Base-by-base conservation (phyloP, 1,140 invertebrate genomes). In the Nebria ingens region DNA sequence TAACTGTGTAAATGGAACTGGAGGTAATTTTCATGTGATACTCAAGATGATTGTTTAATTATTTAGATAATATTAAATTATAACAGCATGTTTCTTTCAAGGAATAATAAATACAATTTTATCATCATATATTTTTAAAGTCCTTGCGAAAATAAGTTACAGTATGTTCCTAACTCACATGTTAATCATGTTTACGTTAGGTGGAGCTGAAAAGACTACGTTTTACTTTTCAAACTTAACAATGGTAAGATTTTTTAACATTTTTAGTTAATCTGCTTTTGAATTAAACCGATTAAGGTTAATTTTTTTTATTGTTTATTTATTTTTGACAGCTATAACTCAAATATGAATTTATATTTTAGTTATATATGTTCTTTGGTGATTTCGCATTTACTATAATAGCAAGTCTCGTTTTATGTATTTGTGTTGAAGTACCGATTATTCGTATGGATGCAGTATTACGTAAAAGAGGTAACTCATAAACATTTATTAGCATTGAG, bases 1-100 rank as follows among this genome's bases (percentile, higher is more conserved):
- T 53, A 75, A 76, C 0, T 81, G 81, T 56, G 64, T 70, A 1
- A 71, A 77, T 52, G 80, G 79, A 29, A 76, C 77, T 60, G 80
- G 74, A 62, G 80, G 80, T 79, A 57, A 57, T n/a, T n/a, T n/a
- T n/a, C n/a, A n/a, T n/a, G n/a, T n/a, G n/a, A n/a, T n/a, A n/a
- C n/a, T n/a, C n/a, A n/a, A n/a, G n/a, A n/a, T n/a, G n/a, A n/a
- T n/a, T n/a, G n/a, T n/a, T n/a, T n/a, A n/a, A n/a, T n/a, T n/a
- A n/a, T n/a, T n/a, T n/a, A n/a, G n/a, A n/a, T n/a, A n/a, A n/a
- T n/a, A n/a, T n/a, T n/a, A n/a, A 17, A 12, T 45, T 45, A 34
- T 34, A 34, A 34, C 6, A 6, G 6, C n/a, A 9, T n/a, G 25
- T 49, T n/a, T 12, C 17, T 55, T 55, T 55, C 4, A 17, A 56